Evolutionary conservation across 1,140 invertebrate species (phyloP).

Genomic region (Danaus melanippus): DNA sequence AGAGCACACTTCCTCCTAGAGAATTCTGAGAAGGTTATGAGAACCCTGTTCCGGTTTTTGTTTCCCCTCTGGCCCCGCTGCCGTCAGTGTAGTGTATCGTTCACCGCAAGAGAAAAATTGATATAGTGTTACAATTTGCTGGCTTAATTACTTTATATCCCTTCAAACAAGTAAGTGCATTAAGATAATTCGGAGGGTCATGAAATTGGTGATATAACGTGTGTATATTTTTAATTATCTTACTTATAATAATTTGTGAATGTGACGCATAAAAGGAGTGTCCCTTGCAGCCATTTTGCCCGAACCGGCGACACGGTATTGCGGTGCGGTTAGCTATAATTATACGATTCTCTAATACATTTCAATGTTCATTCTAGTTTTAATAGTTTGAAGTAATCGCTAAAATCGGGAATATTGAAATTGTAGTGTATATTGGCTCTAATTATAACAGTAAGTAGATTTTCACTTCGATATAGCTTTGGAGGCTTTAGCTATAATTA

Average conservation of each 20-base stretch:
- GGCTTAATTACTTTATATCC: conserved; percentile 70
- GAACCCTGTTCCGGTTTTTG: conserved; percentile 70
- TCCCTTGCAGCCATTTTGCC: conserved; percentile 71
- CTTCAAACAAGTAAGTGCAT: conserved; percentile 72
- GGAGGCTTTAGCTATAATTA: not conserved
- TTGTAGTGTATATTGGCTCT: too few relatives aligned
- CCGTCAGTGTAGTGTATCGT: conserved; percentile 71
- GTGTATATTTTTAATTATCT: conserved; percentile 38
- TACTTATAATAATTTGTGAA: conserved; percentile 50
- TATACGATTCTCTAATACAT: conserved; percentile 1
- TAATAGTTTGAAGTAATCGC: too few relatives aligned
- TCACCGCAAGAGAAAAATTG: conserved; percentile 71
- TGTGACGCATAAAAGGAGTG: conserved; percentile 73
- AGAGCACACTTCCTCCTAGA: conserved; percentile 8
- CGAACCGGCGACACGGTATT: conserved; percentile 70
- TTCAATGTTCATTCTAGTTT: too few relatives aligned
- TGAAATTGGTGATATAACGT: conserved; percentile 42
- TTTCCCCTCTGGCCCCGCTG: conserved; percentile 70
- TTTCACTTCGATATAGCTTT: conserved; percentile 5
- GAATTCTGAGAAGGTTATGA: conserved; percentile 51
- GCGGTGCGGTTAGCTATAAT: conserved; percentile 42
- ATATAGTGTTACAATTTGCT: conserved; percentile 70
- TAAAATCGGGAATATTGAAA: too few relatives aligned
- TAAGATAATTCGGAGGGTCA: conserved; percentile 50
- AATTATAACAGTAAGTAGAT: conserved; percentile 19